Conservation (phyloP, 2,797 vertebrate genomes). For the Danio choprae region DNA sequence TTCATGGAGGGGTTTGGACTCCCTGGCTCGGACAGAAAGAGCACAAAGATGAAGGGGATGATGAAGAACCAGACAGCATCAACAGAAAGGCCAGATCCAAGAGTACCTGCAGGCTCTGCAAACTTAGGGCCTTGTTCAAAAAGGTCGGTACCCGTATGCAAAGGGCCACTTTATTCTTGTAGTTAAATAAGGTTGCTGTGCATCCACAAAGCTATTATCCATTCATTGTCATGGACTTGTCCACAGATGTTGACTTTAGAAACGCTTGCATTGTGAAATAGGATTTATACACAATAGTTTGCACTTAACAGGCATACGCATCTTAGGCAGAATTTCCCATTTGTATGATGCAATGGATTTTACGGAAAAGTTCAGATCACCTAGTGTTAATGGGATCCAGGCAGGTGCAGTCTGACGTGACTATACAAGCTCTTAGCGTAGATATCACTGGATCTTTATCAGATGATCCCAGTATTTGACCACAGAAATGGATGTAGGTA, state of each 20-base stretch:
- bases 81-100: slow-evolving; percentile 64
- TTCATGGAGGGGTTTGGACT: slow-evolving; percentile 90
- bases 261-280: slow-evolving; percentile 29
- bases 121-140: slow-evolving; percentile 77
- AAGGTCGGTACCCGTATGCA: slow-evolving; percentile 75
- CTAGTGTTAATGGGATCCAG: slow-evolving; percentile 10
- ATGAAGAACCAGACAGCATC: slow-evolving; percentile 25
- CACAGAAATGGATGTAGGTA: slow-evolving; percentile 48
- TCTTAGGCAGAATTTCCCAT: not conserved
- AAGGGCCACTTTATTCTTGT: slow-evolving; percentile 70
- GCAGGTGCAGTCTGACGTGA: not conserved
- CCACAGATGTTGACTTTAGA: slow-evolving; percentile 55
- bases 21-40: slow-evolving; percentile 84
- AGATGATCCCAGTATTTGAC: slow-evolving; percentile 28
- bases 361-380: not conserved
- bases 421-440: slow-evolving; percentile 23
- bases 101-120: slow-evolving; percentile 73
- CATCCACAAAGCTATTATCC: not conserved
- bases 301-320: not conserved
- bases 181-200: slow-evolving; percentile 44
- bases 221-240: not conserved
- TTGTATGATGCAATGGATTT: slow-evolving; percentile 12
- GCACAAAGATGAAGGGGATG: slow-evolving; percentile 69
- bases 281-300: not conserved
- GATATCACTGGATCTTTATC: slow-evolving; percentile 30